A percentile compares a stretch with the other conserved stretches of the same genome.
Conservation (phyloP, 2,797 vertebrate genomes). For the Melanotaenia boesemani region DNA sequence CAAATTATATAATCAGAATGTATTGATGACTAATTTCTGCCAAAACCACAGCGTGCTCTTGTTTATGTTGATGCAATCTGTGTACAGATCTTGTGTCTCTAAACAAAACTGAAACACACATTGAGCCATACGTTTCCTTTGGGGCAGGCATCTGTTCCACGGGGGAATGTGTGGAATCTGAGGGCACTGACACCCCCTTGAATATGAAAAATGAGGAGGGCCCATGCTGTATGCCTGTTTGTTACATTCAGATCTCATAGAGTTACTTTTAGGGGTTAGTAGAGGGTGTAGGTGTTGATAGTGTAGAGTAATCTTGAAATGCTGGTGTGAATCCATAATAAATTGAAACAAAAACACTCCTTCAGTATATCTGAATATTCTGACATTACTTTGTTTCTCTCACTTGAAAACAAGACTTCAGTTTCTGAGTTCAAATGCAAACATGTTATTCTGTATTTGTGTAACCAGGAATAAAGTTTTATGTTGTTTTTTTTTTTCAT, state of each 20-base stretch:
- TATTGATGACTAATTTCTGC: neutral
- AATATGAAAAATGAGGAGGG: constrained; percentile 73
- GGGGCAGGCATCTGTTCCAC: constrained; percentile 61
- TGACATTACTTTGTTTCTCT: neutral
- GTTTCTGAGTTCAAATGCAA: too few species aligned
- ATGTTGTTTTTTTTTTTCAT: constrained; percentile 21
- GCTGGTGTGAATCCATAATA: constrained; percentile 7
- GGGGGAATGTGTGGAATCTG: constrained; percentile 69
- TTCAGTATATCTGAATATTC: neutral
- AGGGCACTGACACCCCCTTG: constrained; percentile 64
- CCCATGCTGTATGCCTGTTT: constrained; percentile 26
- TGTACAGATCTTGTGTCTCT: constrained; percentile 43
- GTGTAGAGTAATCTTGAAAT: constrained; percentile 18
- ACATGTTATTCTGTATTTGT: constrained; percentile 2
- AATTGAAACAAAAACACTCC: constrained; percentile 19
- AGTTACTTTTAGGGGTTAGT: constrained; percentile 42
- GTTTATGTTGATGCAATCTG: constrained; percentile 44
- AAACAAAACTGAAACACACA: constrained; percentile 62
- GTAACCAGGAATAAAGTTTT: neutral
- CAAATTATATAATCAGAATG: neutral
- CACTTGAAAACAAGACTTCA: too few species aligned
- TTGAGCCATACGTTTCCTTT: constrained; percentile 56
- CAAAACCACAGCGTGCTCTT: constrained; percentile 21
- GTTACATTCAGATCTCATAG: constrained; percentile 11
- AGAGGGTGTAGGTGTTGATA: constrained; percentile 18